A percentile compares a stretch with the other conserved stretches of the same genome.
Evolutionary conservation across 2,888 invertebrate genomes (phyloP).

Genomic region (Camptogramma bilineatum): DNA sequence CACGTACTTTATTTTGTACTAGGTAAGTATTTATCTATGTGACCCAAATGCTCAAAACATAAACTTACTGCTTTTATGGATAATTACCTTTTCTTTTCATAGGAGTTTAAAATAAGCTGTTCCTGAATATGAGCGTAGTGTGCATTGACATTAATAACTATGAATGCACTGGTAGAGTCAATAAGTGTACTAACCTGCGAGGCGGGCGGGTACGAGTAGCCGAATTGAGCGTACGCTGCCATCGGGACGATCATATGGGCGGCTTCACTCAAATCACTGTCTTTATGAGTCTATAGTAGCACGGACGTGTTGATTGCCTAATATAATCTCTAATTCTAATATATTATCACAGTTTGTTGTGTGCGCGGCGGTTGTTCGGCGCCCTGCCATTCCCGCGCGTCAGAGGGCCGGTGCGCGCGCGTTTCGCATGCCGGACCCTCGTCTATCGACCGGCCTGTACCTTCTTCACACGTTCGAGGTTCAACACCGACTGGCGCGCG

Average conservation of each 20-base stretch:
- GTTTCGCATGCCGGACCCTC: conserved; percentile 73
- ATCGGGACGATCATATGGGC: conserved; percentile 85
- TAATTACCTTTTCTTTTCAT: neutral
- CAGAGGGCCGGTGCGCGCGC: conserved; percentile 76
- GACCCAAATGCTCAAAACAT: neutral
- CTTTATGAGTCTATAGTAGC: conserved; percentile 77
- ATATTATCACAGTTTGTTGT: conserved; percentile 77
- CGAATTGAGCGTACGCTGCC: conserved; percentile 96
- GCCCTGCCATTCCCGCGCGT: conserved; percentile 80
- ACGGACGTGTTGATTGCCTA: conserved; percentile 74
- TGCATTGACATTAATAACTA: neutral
- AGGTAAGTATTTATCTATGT: too few relatives aligned
- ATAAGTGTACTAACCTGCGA: conserved; percentile 89
- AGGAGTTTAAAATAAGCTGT: neutral
- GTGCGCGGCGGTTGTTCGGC: conserved; percentile 79
- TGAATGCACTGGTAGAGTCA: neutral
- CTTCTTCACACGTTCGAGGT: conserved; percentile 74
- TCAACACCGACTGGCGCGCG: conserved; percentile 83
- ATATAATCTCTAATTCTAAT: conserved; percentile 63
- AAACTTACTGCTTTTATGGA: neutral
- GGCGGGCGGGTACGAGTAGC: conserved; percentile 96
- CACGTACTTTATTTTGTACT: neutral
- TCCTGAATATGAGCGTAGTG: neutral
- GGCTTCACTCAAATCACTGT: conserved; percentile 83
- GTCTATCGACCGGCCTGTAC: conserved; percentile 69